phyloP scores from a whole-genome alignment of 2,797 vertebrate species.

The Discoglossus pictus region DNA sequence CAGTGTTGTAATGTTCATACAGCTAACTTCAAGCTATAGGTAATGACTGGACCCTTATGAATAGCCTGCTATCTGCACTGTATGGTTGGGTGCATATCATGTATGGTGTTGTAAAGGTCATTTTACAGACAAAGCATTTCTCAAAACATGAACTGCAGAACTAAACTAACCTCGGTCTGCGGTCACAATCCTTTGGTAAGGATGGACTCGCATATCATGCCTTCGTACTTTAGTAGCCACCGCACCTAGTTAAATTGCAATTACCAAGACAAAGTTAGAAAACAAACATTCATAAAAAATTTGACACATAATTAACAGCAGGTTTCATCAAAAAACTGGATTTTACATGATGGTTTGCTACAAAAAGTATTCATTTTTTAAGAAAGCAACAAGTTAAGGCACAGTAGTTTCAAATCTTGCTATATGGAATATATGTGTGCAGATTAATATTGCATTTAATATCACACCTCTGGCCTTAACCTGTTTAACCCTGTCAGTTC shows the following conservation, averaged over 20 bases:
- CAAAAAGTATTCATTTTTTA: constrained; percentile 70
- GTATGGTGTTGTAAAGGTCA: constrained; percentile 76
- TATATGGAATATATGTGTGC: constrained; percentile 70
- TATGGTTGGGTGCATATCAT: constrained; percentile 59
- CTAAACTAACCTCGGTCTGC: constrained; percentile 99
- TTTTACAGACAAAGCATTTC: constrained; percentile 71
- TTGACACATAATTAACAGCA: constrained; percentile 79
- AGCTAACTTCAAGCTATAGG: constrained; percentile 44
- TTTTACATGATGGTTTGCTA: constrained; percentile 76
- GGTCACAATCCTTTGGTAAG: constrained; percentile 99
- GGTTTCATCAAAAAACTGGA: constrained; percentile 75
- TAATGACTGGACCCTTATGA: neutral
- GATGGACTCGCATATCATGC: constrained; percentile 99
- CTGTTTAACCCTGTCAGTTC: constrained; percentile 71
- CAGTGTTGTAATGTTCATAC: constrained; percentile 12
- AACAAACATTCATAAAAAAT: constrained; percentile 76
- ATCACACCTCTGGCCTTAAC: constrained; percentile 76
- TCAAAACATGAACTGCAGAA: constrained; percentile 82
- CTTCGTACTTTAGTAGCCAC: constrained; percentile 99
- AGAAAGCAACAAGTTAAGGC: constrained; percentile 86
- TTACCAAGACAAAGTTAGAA: constrained; percentile 98
- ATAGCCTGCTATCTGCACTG: neutral
- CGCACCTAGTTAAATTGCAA: constrained; percentile 99
- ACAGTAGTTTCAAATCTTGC: constrained; percentile 81
- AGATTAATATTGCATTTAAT: constrained; percentile 79